A percentile compares a stretch with the other conserved stretches of the same genome.
Conservation (phyloP, 1,140 invertebrate species). For the Dolichoris vasculosae region DNA sequence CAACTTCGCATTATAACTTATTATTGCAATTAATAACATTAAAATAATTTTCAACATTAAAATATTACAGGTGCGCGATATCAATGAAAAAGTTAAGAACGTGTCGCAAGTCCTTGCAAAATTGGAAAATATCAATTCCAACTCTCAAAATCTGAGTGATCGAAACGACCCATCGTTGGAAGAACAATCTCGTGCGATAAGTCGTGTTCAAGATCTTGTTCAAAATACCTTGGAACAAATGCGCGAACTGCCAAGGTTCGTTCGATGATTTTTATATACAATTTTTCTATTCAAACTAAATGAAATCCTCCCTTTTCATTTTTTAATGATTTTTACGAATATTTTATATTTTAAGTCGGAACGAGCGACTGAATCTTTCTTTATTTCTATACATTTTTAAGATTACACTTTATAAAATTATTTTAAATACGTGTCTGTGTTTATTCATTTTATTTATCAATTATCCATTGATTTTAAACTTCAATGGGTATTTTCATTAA, state of each 20-base stretch:
- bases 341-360: background rate
- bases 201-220: slow-evolving; percentile 62
- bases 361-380: no score
- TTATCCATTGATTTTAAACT: no score
- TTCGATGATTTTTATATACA: background rate
- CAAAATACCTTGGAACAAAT: slow-evolving; percentile 63
- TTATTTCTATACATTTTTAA: background rate
- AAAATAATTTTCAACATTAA: background rate
- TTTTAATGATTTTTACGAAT: background rate
- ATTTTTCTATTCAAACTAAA: background rate
- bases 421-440: no score
- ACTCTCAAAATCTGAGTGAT: background rate
- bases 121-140: background rate
- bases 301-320: background rate
- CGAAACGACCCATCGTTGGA: slow-evolving; percentile 28
- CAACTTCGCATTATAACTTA: no score
- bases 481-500: background rate
- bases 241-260: slow-evolving; percentile 64
- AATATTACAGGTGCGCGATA: slow-evolving; percentile 2
- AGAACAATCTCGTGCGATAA: slow-evolving; percentile 60
- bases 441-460: no score
- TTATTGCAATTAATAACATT: no score
- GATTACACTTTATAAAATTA: background rate
- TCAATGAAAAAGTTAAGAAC: slow-evolving; percentile 9
- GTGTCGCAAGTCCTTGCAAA: slow-evolving; percentile 3